phyloP scores from a whole-genome alignment of 30 jellyfish, hydroid and myxozoan species.

The Rhopilema esculentum region DNA sequence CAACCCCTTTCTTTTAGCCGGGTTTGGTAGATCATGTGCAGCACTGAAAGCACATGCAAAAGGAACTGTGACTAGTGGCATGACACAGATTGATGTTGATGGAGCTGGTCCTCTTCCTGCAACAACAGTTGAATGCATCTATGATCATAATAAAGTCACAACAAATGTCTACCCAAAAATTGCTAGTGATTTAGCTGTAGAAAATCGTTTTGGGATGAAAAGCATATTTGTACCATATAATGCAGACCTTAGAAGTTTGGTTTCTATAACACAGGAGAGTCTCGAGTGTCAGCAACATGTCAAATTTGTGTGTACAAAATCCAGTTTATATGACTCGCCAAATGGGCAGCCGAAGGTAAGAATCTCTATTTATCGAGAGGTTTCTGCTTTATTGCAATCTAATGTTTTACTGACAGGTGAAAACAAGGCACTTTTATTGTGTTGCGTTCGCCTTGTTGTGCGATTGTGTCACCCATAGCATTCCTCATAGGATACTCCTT shows the following conservation, averaged over 20 bases:
- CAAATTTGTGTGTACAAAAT: constrained; percentile 60
- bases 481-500: too few relatives aligned
- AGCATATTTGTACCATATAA: constrained; percentile 26
- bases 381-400: too few relatives aligned
- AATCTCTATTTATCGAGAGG: not conserved
- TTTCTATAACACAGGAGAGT: constrained; percentile 41
- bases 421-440: too few relatives aligned
- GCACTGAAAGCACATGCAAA: constrained; percentile 20
- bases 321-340: constrained; percentile 70
- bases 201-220: constrained; percentile 40
- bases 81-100: constrained; percentile 53
- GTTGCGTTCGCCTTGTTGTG: too few relatives aligned
- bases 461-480: too few relatives aligned
- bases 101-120: constrained; percentile 77
- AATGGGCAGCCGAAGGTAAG: constrained; percentile 69
- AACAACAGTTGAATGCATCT: constrained; percentile 50
- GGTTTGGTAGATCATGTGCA: constrained; percentile 59
- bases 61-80: constrained; percentile 29
- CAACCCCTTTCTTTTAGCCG: constrained; percentile 32
- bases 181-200: constrained; percentile 32
- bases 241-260: constrained; percentile 60
- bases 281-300: constrained; percentile 55
- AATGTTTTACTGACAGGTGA: too few relatives aligned
- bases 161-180: constrained; percentile 39
- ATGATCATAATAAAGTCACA: not conserved